Conservation (phyloP, 2,797 vertebrate genomes). For the Molossus alvarezi region DNA sequence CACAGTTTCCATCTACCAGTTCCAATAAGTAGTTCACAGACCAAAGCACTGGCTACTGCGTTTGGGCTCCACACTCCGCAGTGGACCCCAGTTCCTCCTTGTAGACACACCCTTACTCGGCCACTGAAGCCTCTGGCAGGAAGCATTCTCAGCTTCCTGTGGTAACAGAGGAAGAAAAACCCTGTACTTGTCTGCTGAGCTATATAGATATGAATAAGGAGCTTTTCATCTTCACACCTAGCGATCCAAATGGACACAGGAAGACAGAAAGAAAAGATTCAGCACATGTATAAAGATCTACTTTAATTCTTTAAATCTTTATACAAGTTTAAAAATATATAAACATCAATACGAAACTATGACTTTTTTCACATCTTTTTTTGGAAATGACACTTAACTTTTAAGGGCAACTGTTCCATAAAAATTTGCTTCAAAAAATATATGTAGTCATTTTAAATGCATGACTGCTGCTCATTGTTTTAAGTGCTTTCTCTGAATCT, state of each 20-base stretch:
- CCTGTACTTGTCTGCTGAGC: not conserved
- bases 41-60: fast-evolving
- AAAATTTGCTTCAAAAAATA: not conserved
- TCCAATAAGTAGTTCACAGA: not conserved
- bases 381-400: not conserved
- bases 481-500: constrained; percentile 63
- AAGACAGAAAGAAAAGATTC: not conserved
- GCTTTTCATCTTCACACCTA: not conserved
- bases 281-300: not conserved
- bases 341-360: not conserved
- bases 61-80: not conserved
- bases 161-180: not conserved
- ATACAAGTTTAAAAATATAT: not conserved
- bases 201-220: not conserved
- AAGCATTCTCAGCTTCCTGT: not conserved
- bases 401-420: not conserved
- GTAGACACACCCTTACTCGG: not conserved
- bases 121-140: not conserved
- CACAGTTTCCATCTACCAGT: not conserved
- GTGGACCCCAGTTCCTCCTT: not conserved
- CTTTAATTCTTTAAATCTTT: not conserved
- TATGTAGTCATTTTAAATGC: not conserved
- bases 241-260: not conserved
- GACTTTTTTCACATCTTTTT: constrained; percentile 14
- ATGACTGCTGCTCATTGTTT: not conserved